These are phyloP conservation scores for Agrotis puta DNA, from an alignment of 2,888 invertebrate species.

Conservation along the genomic window DNA sequence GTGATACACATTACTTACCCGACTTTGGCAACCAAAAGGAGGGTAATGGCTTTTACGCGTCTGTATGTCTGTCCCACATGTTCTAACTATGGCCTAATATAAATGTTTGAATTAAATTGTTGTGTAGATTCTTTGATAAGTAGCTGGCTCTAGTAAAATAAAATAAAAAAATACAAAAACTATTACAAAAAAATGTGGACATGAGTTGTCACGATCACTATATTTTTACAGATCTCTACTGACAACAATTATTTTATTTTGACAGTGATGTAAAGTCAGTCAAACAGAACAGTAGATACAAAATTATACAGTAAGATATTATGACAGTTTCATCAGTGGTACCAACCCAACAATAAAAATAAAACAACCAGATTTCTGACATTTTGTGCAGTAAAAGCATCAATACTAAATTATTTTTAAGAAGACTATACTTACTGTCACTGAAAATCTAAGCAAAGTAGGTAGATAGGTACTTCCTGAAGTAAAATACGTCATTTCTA, in stretches of 20 bases:
- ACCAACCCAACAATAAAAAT: too few relatives aligned
- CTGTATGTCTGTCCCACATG: conserved; percentile 30
- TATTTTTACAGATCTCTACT: too few relatives aligned
- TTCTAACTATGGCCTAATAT: conserved; percentile 16
- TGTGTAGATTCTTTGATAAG: neutral
- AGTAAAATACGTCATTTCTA: conserved; percentile 28
- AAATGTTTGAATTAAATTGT: conserved; percentile 17
- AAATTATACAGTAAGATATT: too few relatives aligned
- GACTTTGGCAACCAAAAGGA: conserved; percentile 50
- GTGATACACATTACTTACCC: conserved; percentile 40
- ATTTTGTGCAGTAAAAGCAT: too few relatives aligned
- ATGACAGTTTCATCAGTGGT: too few relatives aligned
- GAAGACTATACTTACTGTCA: neutral
- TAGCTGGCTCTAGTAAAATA: neutral
- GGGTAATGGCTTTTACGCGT: conserved; percentile 53
- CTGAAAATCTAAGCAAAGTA: neutral
- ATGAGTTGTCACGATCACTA: too few relatives aligned
- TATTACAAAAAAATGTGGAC: too few relatives aligned
- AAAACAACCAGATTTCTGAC: too few relatives aligned
- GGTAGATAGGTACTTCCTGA: conserved; percentile 18
- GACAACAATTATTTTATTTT: too few relatives aligned
- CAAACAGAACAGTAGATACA: too few relatives aligned
- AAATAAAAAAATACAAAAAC: too few relatives aligned
- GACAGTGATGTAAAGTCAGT: neutral
- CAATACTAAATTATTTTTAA: neutral